Base-by-base conservation (phyloP, 2,888 invertebrate species). In the Troilus luridus region DNA sequence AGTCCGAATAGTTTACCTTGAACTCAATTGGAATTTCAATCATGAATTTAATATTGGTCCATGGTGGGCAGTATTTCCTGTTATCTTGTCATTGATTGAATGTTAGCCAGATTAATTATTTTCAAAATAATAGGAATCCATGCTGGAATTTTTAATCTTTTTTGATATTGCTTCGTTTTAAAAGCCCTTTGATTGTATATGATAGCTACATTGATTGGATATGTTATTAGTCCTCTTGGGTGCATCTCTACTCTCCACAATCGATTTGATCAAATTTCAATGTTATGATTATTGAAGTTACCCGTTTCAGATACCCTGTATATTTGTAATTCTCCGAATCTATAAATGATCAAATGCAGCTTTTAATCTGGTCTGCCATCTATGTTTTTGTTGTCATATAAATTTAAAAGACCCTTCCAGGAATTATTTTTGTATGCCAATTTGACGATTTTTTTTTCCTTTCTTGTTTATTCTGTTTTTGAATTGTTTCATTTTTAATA, bases 31-130 rank as follows among this genome's bases (percentile, higher is more conserved):
- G 81, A 41, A 67, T 67, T 67, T 67, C 67, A 67, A 67, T 67
- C 11, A 41, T 81, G 54, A 19, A 19, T 81, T 41, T 56, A 81
- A 81, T 81, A 54, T 81, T 54, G 54, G 81, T 67, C 24, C 67
- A 19, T 14, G 7, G 24, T 67, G 5, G 54, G 7, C 54, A 54
- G 54, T 21, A 81, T 81, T 41, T 81, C 81, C 81, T 54, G 19
- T 81, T 54, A 54, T 41, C 54, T 17, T 41, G n/a, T 81, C 41
- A 81, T 27, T 54, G 81, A 54, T 19, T 21, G 67, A 67, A 27
- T 67, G 14, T 81, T 56, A 54, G 54, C 81, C n/a, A 54, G 54
- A 27, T 81, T 81, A 81, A 81, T 81, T 81, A 56, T 54, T 81
- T 54, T 81, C 21, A 81, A 81, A 54, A 54, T 54, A 41, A 54